These are phyloP conservation scores for Drosophila quinaria DNA, from an alignment of 2,888 invertebrate species.

Conservation along the genomic window DNA sequence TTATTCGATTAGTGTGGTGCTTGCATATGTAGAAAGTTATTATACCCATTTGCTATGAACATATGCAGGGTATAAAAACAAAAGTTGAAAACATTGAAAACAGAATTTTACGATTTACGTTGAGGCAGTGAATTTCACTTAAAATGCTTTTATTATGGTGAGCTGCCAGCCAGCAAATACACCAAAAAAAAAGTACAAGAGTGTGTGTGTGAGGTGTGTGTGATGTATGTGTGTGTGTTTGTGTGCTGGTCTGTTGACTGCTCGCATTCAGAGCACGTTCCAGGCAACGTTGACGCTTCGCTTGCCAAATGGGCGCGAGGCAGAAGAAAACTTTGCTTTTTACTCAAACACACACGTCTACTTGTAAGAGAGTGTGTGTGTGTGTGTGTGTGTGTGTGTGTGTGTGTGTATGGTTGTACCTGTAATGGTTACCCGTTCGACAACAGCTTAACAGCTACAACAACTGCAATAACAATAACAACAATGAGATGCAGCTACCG, in stretches of 20 bases:
- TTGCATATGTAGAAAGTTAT: background rate
- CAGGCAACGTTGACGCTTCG: slow-evolving; percentile 75
- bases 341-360: slow-evolving; percentile 35
- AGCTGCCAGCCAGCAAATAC: slow-evolving; percentile 46
- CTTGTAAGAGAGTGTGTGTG: background rate
- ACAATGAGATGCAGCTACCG: slow-evolving; percentile 57
- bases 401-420: slow-evolving; percentile 44
- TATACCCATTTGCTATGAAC: background rate
- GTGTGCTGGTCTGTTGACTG: slow-evolving; percentile 53
- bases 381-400: slow-evolving; percentile 29
- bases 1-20: background rate
- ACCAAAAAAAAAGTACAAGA: slow-evolving; percentile 37
- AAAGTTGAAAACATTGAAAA: slow-evolving; percentile 67
- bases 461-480: slow-evolving; percentile 35
- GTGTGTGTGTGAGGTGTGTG: slow-evolving; percentile 12
- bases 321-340: slow-evolving; percentile 54
- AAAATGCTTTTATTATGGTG: slow-evolving; percentile 77
- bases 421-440: slow-evolving; percentile 62
- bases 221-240: slow-evolving; percentile 21
- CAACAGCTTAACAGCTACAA: slow-evolving; percentile 57
- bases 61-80: slow-evolving; percentile 22
- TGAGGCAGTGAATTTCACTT: slow-evolving; percentile 77
- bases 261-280: slow-evolving; percentile 76
- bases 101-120: slow-evolving; percentile 77
- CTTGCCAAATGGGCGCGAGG: slow-evolving; percentile 67